phyloP scores from a whole-genome alignment of 2,888 invertebrate genomes.

The Nephrotoma flavescens region DNA sequence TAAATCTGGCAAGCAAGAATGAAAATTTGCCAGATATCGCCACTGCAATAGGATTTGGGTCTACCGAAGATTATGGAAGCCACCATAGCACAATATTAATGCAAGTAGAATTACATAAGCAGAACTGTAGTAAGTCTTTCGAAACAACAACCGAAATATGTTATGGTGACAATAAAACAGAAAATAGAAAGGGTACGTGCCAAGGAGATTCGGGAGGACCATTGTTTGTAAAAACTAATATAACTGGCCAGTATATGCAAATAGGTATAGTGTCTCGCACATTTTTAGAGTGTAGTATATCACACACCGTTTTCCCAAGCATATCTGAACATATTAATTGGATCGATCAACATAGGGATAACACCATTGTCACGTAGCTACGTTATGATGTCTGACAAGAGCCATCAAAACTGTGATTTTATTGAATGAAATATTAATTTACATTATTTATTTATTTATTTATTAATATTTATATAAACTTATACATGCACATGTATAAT shows the following conservation, averaged over 20 bases:
- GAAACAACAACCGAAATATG: not conserved
- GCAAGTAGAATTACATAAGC: not conserved
- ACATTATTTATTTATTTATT: too few relatives aligned
- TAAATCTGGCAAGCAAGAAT: not conserved
- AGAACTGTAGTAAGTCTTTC: not conserved
- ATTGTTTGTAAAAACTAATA: not conserved
- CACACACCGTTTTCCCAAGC: not conserved
- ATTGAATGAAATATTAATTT: too few relatives aligned
- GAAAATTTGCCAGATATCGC: not conserved
- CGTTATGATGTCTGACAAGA: too few relatives aligned
- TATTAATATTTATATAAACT: too few relatives aligned
- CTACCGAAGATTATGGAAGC: not conserved
- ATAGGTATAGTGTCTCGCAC: not conserved
- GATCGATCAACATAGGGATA: not conserved
- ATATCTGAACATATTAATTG: not conserved
- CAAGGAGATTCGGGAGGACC: not conserved
- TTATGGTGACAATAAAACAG: not conserved
- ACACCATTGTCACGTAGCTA: too few relatives aligned
- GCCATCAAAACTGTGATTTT: too few relatives aligned
- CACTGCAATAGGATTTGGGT: not conserved
- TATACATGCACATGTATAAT: too few relatives aligned
- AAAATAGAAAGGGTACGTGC: not conserved
- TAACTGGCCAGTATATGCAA: not conserved
- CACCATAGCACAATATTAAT: not conserved
- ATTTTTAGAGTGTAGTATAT: not conserved